Evolutionary conservation across 2,113 vertebrate genomes (phyloP).

Genomic region (Urocitellus parryii): DNA sequence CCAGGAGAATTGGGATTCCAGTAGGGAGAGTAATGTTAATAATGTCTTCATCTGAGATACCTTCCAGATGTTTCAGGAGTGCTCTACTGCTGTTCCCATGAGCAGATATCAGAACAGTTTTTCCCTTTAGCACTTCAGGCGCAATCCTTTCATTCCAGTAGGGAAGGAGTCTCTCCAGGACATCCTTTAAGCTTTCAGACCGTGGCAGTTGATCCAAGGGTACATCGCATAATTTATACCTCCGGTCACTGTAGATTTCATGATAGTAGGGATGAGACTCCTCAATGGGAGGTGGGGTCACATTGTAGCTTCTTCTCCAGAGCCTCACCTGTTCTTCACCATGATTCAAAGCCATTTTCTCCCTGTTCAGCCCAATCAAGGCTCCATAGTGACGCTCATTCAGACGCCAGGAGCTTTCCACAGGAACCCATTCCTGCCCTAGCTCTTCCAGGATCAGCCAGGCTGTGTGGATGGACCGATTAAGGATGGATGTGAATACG

Average conservation of each 20-base stretch:
- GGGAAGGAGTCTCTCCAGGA: conserved; percentile 95
- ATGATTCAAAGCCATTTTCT: conserved; percentile 95
- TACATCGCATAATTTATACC: conserved; percentile 93
- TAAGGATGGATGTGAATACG: conserved; percentile 97
- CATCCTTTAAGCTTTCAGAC: conserved; percentile 96
- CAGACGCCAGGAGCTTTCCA: conserved; percentile 95
- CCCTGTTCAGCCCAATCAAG: conserved; percentile 95
- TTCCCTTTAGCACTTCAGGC: conserved; percentile 93
- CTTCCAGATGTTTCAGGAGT: conserved; percentile 97
- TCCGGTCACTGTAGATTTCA: conserved; percentile 95
- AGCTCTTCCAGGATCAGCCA: conserved; percentile 95
- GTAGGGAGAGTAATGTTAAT: conserved; percentile 95
- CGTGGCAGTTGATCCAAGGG: conserved; percentile 91
- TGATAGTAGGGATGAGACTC: conserved; percentile 94
- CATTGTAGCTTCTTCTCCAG: conserved; percentile 95
- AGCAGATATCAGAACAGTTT: conserved; percentile 94
- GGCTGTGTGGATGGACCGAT: conserved; percentile 97
- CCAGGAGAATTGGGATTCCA: conserved; percentile 95
- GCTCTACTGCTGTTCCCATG: conserved; percentile 98
- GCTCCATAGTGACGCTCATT: conserved; percentile 98
- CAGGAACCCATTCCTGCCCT: conserved; percentile 96
- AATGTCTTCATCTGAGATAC: conserved; percentile 95
- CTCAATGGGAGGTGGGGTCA: conserved; percentile 94
- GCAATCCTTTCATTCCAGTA: conserved; percentile 96
- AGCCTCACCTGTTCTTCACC: conserved; percentile 96